Percentiles rank a stretch among this genome's conserved stretches.
Evolutionary conservation across 2,888 invertebrate species (phyloP).

Genomic region (Lasioglossum lativentre): DNA sequence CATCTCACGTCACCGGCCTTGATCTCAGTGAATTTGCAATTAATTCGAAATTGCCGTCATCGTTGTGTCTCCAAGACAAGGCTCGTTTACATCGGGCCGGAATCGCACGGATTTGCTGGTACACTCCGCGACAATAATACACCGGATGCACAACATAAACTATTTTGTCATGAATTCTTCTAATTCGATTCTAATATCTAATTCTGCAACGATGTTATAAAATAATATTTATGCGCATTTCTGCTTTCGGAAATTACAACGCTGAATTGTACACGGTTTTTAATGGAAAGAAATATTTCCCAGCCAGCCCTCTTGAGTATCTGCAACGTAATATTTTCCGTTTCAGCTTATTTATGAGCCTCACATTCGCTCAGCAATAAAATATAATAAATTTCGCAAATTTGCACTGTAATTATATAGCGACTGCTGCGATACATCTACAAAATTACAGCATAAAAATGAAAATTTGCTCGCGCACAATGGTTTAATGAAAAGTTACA

Average conservation of each 20-base stretch:
- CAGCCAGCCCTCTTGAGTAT: no score
- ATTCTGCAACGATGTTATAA: no score
- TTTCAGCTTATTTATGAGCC: background rate
- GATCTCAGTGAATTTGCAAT: conserved; percentile 81
- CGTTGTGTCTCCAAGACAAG: conserved; percentile 57
- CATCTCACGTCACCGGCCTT: conserved; percentile 78
- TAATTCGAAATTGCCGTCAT: conserved; percentile 81
- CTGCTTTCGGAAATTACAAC: background rate
- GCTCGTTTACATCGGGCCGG: conserved; percentile 28
- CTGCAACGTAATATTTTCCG: background rate
- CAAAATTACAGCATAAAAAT: background rate
- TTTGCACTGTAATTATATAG: background rate
- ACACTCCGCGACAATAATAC: background rate
- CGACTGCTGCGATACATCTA: background rate
- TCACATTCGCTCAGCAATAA: background rate
- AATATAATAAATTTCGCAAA: background rate
- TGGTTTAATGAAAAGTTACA: background rate
- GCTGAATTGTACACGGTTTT: background rate
- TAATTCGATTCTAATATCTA: no score
- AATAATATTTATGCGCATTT: no score
- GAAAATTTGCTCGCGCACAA: background rate
- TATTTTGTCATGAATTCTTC: background rate
- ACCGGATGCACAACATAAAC: background rate
- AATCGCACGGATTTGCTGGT: background rate
- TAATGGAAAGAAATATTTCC: background rate